phyloP scores from a whole-genome alignment of 2,888 invertebrate genomes.

The Bembecia ichneumoniformis region DNA sequence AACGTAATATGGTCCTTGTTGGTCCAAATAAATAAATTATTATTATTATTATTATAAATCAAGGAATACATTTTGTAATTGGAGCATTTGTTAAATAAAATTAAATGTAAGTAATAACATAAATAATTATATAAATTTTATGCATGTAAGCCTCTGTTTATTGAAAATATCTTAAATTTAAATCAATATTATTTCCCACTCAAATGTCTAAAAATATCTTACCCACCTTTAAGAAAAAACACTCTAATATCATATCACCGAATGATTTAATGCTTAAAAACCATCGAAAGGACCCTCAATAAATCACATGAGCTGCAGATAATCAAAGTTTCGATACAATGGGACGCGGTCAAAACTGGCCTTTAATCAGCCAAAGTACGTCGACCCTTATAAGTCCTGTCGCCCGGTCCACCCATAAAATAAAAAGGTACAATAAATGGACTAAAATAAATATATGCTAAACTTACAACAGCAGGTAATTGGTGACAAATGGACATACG shows the following conservation, averaged over 20 bases:
- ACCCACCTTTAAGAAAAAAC: neutral
- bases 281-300: conserved; percentile 11
- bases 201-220: no score
- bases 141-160: no score
- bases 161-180: no score
- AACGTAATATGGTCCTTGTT: no score
- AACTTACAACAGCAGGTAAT: conserved; percentile 10
- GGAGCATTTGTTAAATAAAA: no score
- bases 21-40: no score
- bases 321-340: conserved; percentile 4
- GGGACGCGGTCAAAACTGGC: conserved; percentile 8
- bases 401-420: neutral
- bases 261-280: conserved; percentile 10
- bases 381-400: conserved; percentile 12
- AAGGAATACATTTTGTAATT: no score
- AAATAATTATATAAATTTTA: no score
- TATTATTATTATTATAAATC: no score
- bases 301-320: conserved; percentile 8
- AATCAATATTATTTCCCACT: no score
- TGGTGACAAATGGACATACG: conserved; percentile 10
- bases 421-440: conserved; percentile 3
- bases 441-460: conserved; percentile 16
- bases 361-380: conserved; percentile 16
- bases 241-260: conserved; percentile 7
- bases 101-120: no score